Percentiles rank a stretch among this genome's conserved stretches.
phyloP scores from a whole-genome alignment of 1,140 invertebrate genomes.

The Dicyema japonicum region DNA sequence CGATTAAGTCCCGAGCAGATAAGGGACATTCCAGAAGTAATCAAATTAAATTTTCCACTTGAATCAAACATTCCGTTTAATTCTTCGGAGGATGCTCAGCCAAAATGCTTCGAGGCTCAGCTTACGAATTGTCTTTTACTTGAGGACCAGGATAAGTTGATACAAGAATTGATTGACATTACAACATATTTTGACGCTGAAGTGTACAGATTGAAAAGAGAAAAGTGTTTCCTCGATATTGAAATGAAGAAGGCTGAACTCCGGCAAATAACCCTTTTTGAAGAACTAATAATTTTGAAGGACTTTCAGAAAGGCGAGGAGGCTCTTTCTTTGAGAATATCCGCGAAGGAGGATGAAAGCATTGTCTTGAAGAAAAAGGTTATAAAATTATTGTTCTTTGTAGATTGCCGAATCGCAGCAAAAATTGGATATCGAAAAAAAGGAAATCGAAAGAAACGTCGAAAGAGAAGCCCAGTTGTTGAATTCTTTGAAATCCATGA shows the following conservation, averaged over 20 bases:
- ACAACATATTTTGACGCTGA: conserved; percentile 32
- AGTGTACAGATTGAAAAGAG: conserved; percentile 26
- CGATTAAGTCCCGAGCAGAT: no score
- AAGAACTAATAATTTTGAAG: conserved; percentile 38
- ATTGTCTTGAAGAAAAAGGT: conserved; percentile 20
- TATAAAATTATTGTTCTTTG: conserved; percentile 1
- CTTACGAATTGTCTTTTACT: neutral
- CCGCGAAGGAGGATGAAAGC: conserved; percentile 27
- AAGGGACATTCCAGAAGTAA: no score
- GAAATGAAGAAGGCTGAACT: conserved; percentile 25
- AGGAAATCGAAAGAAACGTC: conserved; percentile 25
- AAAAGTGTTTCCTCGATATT: conserved; percentile 28
- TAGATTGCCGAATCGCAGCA: conserved; percentile 21
- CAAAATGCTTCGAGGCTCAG: no score
- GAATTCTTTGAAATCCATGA: conserved; percentile 24
- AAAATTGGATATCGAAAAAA: conserved; percentile 25
- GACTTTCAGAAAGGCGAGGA: conserved; percentile 38
- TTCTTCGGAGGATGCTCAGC: no score
- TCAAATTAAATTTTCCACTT: no score
- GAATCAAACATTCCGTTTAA: no score
- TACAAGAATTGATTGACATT: conserved; percentile 22
- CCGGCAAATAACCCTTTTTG: conserved; percentile 34
- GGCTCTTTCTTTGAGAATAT: conserved; percentile 26
- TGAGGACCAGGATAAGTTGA: conserved; percentile 10
- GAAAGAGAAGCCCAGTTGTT: conserved; percentile 25